phyloP scores from a whole-genome alignment of 2,888 invertebrate species.

The Exephanes ischioxanthus region DNA sequence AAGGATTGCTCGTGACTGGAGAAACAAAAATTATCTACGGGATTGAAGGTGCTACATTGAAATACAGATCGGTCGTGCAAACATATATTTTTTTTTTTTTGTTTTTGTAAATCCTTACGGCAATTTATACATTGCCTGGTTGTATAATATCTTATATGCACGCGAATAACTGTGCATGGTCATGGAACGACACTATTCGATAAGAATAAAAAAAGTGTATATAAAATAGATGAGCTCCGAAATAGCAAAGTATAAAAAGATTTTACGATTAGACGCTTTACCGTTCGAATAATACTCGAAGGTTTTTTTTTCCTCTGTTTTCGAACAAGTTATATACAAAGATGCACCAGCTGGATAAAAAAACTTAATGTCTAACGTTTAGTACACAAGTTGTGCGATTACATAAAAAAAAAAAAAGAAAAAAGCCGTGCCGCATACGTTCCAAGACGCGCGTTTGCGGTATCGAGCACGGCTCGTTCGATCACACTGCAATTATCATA shows the following conservation, averaged over 20 bases:
- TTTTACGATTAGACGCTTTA: constrained; percentile 33
- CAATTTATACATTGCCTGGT: constrained; percentile 44
- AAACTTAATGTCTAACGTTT: constrained; percentile 55
- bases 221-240: constrained; percentile 50
- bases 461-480: constrained; percentile 8
- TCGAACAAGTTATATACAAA: constrained; percentile 67
- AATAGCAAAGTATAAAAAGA: constrained; percentile 59
- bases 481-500: constrained; percentile 55
- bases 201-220: constrained; percentile 52
- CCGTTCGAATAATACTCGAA: constrained; percentile 56
- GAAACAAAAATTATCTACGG: background rate
- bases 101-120: constrained; percentile 33
- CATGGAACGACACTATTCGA: constrained; percentile 47
- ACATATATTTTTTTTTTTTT: constrained; percentile 22
- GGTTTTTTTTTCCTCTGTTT: constrained; percentile 36
- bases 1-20: background rate
- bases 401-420: constrained; percentile 31
- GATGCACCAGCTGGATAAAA: constrained; percentile 62
- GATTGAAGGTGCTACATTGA: constrained; percentile 2
- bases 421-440: constrained; percentile 4
- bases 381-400: constrained; percentile 51
- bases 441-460: constrained; percentile 19
- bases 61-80: constrained; percentile 38
- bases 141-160: constrained; percentile 36
- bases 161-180: constrained; percentile 25